Conservation (phyloP, 2,797 vertebrate species). For the Propithecus perrieri region DNA sequence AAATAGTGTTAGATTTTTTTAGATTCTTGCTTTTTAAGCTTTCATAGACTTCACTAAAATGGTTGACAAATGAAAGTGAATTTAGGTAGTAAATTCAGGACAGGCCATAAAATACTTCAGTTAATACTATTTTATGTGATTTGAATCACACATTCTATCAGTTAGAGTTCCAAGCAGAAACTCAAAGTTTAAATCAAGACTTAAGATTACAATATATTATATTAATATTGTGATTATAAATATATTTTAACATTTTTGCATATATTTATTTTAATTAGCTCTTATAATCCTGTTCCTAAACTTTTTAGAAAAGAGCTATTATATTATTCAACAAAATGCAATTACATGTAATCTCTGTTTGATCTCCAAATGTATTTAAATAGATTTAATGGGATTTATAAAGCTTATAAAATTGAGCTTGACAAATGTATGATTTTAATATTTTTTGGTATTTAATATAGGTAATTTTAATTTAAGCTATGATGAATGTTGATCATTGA, state of each 20-base stretch:
- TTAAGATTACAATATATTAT: neutral
- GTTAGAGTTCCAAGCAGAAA: neutral
- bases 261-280: neutral
- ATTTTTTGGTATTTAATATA: neutral
- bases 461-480: conserved; percentile 14
- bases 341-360: neutral
- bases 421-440: neutral
- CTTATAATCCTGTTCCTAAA: neutral
- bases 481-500: neutral
- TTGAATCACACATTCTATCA: neutral
- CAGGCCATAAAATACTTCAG: neutral
- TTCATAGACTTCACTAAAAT: neutral
- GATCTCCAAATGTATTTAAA: neutral
- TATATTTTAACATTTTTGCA: neutral
- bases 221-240: neutral
- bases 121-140: neutral
- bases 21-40: neutral
- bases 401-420: neutral
- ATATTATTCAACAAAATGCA: neutral
- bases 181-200: neutral
- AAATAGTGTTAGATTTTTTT: neutral
- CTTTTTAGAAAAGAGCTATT: neutral
- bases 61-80: neutral
- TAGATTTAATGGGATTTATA: conserved; percentile 16
- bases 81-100: neutral